Conservation (phyloP, 1,140 invertebrate species). For the Drosophila rufa region DNA sequence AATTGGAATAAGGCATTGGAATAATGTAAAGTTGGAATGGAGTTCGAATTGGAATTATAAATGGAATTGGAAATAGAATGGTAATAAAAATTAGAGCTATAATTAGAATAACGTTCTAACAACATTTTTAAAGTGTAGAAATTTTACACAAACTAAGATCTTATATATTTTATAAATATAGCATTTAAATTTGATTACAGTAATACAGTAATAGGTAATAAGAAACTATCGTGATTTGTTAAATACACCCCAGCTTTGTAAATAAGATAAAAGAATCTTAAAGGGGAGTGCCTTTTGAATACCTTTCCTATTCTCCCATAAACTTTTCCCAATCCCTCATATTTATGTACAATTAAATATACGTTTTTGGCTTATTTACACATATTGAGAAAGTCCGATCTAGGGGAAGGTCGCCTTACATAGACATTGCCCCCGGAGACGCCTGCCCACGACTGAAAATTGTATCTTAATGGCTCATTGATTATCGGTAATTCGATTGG, state of each 20-base stretch:
- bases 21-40: no score
- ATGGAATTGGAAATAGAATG: no score
- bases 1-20: no score
- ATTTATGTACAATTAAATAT: neutral
- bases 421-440: constrained; percentile 43
- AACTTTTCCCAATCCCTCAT: neutral
- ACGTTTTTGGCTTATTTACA: constrained; percentile 17
- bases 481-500: constrained; percentile 63
- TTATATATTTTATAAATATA: no score
- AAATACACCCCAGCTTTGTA: neutral
- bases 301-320: neutral
- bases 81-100: no score
- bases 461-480: constrained; percentile 72
- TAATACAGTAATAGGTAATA: no score
- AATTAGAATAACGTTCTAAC: no score
- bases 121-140: no score
- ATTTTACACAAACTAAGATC: no score
- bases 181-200: no score
- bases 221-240: neutral
- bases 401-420: constrained; percentile 45
- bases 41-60: no score
- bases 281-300: neutral
- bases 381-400: constrained; percentile 32
- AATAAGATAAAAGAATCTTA: no score
- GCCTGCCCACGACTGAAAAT: constrained; percentile 39